A percentile compares a stretch with the other conserved stretches of the same genome.
Conservation (phyloP, 1,140 invertebrate species). For the Drosophila lowei region DNA sequence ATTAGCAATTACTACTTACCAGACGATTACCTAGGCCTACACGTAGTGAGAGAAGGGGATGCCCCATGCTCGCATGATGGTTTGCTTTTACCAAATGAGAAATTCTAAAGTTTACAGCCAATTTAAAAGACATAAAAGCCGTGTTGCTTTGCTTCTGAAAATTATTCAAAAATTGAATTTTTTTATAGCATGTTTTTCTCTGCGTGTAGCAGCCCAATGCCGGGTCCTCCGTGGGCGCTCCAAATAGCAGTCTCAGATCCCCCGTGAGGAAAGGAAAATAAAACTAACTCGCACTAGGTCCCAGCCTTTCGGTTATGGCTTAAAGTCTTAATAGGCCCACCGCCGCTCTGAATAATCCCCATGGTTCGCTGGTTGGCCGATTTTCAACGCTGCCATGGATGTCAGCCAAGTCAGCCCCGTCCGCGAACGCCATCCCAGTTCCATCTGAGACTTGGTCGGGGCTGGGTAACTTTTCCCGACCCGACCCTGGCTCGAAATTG, state of each 20-base stretch:
- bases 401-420: background rate
- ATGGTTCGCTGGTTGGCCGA: constrained; percentile 55
- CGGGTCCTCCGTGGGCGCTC: background rate
- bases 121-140: no score
- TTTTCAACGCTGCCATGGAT: constrained; percentile 38
- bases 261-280: constrained; percentile 7
- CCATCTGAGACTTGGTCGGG: constrained; percentile 31
- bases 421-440: constrained; percentile 19
- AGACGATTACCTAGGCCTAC: constrained; percentile 53
- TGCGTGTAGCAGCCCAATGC: constrained; percentile 10
- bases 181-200: background rate
- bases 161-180: background rate
- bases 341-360: constrained; percentile 33
- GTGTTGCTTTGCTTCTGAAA: no score
- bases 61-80: background rate
- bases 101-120: no score
- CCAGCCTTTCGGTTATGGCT: constrained; percentile 12
- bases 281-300: constrained; percentile 14
- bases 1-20: constrained; percentile 65
- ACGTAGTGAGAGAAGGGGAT: constrained; percentile 14
- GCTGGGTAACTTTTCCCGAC: constrained; percentile 11
- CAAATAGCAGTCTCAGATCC: no score
- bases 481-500: constrained; percentile 43
- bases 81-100: no score
- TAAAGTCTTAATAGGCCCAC: constrained; percentile 37